Evolutionary conservation across 2,888 invertebrate species (phyloP), one percentile per base, ranked within the genome.

Genomic region (Acleris emargana): DNA sequence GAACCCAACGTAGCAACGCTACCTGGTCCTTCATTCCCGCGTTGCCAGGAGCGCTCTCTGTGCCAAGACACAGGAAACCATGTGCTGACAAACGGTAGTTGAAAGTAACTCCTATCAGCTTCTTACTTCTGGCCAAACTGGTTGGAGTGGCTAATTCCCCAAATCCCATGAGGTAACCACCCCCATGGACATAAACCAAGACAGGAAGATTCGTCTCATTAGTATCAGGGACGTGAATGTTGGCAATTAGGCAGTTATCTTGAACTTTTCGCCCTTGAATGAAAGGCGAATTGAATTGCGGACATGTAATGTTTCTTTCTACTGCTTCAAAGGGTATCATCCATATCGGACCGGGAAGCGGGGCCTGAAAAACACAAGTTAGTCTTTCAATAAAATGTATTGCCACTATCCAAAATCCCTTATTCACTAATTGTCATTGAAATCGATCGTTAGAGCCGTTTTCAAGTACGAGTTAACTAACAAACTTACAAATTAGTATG

Each of bases 21-120:
- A 71, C 68, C 61, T 69, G 69, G 42, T 71, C 71, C 53, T 71
- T 71, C 67, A 71, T 67, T 1, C 71, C 71, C 4, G 71, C 71
- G n/a, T 71, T 71, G 3, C 71, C 71, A 13, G 71, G 71, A 1
- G 58, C 68, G 17, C 64, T 66, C 53, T 70, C 62, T n/a, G 69
- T 71, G 1, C 71, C 71, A 28, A 71, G 28, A 58, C 69, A 71
- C 5, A 71, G 52, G 42, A 69, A 71, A 0, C 69, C 71, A 5
- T 69, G 68, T 5, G 42, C 59, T 18, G 69, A 68, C 3, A 71
- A 45, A 32, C 70, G 67, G 17, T 71, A 68, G 50, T 69, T 71
- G 22, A 71, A 69, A 51, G 62, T 69, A 6, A 71, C 67, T 6
- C 51, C 62, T 13, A 71, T 61, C n/a, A 69, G 18, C 51, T 67